A percentile compares a stretch with the other conserved stretches of the same genome.
Evolutionary conservation across 2,797 vertebrate genomes (phyloP).

Genomic region (Cyprinella venusta): DNA sequence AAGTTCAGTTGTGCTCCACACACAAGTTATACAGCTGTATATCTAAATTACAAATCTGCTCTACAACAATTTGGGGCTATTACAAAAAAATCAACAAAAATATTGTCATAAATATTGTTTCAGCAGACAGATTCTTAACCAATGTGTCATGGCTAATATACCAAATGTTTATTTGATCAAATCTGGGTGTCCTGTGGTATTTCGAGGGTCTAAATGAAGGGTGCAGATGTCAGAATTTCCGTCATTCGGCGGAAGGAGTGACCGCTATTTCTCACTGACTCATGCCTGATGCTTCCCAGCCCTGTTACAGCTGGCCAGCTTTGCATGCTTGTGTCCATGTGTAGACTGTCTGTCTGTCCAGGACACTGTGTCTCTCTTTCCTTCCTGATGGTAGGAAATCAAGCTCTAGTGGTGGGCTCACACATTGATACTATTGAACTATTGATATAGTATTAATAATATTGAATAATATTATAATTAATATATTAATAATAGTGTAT

Average conservation of each 20-base stretch:
- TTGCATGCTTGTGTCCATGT: constrained; percentile 26
- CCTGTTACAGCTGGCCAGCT: constrained; percentile 35
- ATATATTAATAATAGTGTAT: neutral
- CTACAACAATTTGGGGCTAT: constrained; percentile 3
- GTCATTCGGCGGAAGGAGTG: neutral
- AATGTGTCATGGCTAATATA: neutral
- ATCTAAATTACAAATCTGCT: constrained; percentile 34
- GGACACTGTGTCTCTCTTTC: neutral
- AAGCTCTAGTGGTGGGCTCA: neutral
- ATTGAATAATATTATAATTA: neutral
- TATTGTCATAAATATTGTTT: neutral
- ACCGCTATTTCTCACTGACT: constrained; percentile 25
- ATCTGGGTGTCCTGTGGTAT: neutral
- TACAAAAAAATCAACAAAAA: constrained; percentile 18
- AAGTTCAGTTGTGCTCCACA: constrained; percentile 41
- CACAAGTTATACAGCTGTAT: constrained; percentile 19
- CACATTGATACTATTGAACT: constrained; percentile 2
- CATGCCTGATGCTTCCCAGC: constrained; percentile 6
- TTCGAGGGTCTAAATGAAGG: constrained; percentile 14
- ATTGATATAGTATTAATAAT: neutral
- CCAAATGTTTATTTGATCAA: neutral
- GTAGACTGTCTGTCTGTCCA: constrained; percentile 23
- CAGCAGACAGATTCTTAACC: neutral
- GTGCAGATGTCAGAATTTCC: constrained; percentile 19
- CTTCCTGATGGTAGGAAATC: neutral